Conservation (phyloP, 2,888 invertebrate species). For the Dioctria linearis region DNA sequence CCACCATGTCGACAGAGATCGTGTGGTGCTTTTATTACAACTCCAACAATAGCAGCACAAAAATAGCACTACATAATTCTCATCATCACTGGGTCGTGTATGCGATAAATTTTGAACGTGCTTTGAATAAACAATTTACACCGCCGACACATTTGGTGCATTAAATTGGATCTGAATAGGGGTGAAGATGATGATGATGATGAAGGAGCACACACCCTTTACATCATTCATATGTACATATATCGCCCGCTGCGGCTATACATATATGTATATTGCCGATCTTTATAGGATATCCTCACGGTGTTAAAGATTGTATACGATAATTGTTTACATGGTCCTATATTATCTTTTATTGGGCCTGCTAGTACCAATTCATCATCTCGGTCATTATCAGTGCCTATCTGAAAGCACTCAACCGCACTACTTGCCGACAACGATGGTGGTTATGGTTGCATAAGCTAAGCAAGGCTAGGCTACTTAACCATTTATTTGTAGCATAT, state of each 20-base stretch:
- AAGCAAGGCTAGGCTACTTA: constrained; percentile 16
- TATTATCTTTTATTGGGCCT: constrained; percentile 42
- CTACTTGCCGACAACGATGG: constrained; percentile 29
- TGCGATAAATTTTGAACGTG: constrained; percentile 48
- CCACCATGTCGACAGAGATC: constrained; percentile 27
- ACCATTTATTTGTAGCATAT: constrained; percentile 10
- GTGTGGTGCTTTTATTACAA: constrained; percentile 35
- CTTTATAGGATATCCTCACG: constrained; percentile 9
- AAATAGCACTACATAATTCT: constrained; percentile 11
- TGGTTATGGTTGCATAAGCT: constrained; percentile 48
- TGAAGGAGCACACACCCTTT: constrained; percentile 13
- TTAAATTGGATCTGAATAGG: constrained; percentile 11
- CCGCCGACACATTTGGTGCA: constrained; percentile 40
- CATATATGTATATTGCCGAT: background rate
- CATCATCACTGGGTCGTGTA: constrained; percentile 20
- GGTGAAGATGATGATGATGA: background rate
- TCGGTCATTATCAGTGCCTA: constrained; percentile 43
- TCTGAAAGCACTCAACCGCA: constrained; percentile 32
- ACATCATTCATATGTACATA: constrained; percentile 3
- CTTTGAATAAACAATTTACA: constrained; percentile 54
- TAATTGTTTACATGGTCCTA: constrained; percentile 50
- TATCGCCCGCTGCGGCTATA: constrained; percentile 23
- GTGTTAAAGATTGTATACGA: constrained; percentile 39
- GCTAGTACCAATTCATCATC: constrained; percentile 51
- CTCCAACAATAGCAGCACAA: constrained; percentile 21